These are phyloP conservation scores for Trissolcus basalis DNA, from an alignment of 1,140 invertebrate species.

Conservation along the genomic window DNA sequence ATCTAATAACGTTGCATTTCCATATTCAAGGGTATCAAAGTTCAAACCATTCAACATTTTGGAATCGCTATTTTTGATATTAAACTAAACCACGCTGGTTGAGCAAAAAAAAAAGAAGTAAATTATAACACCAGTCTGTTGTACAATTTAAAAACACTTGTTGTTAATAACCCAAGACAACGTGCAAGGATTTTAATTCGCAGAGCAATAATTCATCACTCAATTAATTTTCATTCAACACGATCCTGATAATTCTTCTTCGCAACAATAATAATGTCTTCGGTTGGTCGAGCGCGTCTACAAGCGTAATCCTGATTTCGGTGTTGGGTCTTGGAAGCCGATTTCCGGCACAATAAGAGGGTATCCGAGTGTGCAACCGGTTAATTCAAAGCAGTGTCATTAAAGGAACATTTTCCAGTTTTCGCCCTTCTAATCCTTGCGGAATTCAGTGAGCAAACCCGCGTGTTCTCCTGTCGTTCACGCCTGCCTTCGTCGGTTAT, in stretches of 20 bases:
- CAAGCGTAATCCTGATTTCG: conserved; percentile 52
- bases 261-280: conserved; percentile 45
- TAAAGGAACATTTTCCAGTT: conserved; percentile 76
- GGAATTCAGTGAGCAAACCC: conserved; percentile 74
- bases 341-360: conserved; percentile 51
- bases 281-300: conserved; percentile 23
- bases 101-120: too few species aligned
- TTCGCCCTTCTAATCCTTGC: conserved; percentile 74
- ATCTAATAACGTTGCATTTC: conserved; percentile 26
- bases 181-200: too few species aligned
- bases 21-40: conserved; percentile 11
- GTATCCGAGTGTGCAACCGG: conserved; percentile 55
- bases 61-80: too few species aligned
- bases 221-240: conserved; percentile 24
- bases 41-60: too few species aligned
- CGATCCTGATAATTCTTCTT: conserved; percentile 26
- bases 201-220: conserved; percentile 6
- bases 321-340: conserved; percentile 43
- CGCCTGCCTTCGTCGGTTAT: conserved; percentile 57
- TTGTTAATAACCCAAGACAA: too few species aligned
- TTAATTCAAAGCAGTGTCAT: conserved; percentile 68
- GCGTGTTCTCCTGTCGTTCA: conserved; percentile 57
- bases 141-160: background rate
- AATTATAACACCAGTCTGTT: too few species aligned
- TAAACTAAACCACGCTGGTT: too few species aligned